Conservation (phyloP, 2,113 vertebrate genomes). For the Kryptolebias marmoratus region DNA sequence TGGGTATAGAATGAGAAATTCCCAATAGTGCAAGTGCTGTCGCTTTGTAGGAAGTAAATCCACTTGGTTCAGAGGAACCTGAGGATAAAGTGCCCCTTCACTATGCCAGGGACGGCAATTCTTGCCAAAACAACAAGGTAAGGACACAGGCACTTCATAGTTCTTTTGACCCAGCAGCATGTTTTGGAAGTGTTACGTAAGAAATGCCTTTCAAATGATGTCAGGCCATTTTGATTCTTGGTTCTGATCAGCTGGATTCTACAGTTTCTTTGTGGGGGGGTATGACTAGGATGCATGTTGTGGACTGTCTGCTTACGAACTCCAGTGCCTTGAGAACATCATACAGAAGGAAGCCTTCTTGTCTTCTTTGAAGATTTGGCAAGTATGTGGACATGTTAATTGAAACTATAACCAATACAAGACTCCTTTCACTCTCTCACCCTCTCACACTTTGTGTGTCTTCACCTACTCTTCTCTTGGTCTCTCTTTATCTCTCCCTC, state of each 20-base stretch:
- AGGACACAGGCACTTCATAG: not conserved
- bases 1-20: not conserved
- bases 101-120: not conserved
- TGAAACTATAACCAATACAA: too few species aligned
- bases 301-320: constrained; percentile 2
- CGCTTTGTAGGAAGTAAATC: constrained; percentile 2
- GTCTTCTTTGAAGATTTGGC: not conserved
- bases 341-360: constrained; percentile 2
- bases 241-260: not conserved
- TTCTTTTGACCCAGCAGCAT: not conserved
- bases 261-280: not conserved
- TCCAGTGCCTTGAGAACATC: not conserved
- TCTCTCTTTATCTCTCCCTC: not conserved
- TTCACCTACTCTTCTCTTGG: not conserved
- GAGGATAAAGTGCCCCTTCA: not conserved
- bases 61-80: not conserved
- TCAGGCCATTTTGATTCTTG: not conserved
- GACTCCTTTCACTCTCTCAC: too few species aligned
- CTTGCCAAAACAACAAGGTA: not conserved
- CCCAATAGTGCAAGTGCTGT: not conserved
- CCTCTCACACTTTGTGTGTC: too few species aligned
- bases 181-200: not conserved
- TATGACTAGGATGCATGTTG: constrained; percentile 1
- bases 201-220: not conserved
- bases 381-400: not conserved